Percentiles rank a stretch among this genome's conserved stretches.
Evolutionary conservation across 2,797 vertebrate genomes (phyloP).

Genomic region (Eulemur rubriventer): DNA sequence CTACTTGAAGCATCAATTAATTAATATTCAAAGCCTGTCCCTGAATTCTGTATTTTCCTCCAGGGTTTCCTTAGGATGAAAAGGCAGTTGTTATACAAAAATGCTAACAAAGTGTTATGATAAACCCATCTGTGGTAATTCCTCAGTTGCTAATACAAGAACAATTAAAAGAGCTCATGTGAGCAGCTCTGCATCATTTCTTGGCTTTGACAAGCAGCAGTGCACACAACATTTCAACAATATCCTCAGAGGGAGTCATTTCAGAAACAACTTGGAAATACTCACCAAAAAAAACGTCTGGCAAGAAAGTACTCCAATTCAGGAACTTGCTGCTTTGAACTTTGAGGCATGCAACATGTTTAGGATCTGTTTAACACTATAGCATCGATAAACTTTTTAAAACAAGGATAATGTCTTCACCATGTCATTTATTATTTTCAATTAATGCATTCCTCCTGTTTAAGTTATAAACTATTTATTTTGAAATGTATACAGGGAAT

Average conservation of each 20-base stretch:
- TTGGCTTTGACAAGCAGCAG: slow-evolving; percentile 49
- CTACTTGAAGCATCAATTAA: slow-evolving; percentile 67
- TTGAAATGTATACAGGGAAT: background rate
- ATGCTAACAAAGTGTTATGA: slow-evolving; percentile 73
- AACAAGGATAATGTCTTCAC: background rate
- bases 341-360: background rate
- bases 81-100: slow-evolving; percentile 79
- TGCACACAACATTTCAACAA: slow-evolving; percentile 42
- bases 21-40: slow-evolving; percentile 74
- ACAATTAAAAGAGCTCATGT: slow-evolving; percentile 72
- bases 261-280: slow-evolving; percentile 65
- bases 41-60: slow-evolving; percentile 71
- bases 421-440: background rate
- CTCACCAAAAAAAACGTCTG: slow-evolving; percentile 54
- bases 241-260: slow-evolving; percentile 39
- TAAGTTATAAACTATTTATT: background rate
- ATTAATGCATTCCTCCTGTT: background rate
- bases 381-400: background rate
- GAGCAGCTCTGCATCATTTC: slow-evolving; percentile 68
- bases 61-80: slow-evolving; percentile 77
- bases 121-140: slow-evolving; percentile 78
- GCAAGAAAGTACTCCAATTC: slow-evolving; percentile 24
- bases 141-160: slow-evolving; percentile 69
- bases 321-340: background rate
- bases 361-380: background rate